Evolutionary conservation across 2,888 invertebrate genomes (phyloP), one percentile per base, ranked within the genome.

Genomic region (Neoaliturus tenellus): DNA sequence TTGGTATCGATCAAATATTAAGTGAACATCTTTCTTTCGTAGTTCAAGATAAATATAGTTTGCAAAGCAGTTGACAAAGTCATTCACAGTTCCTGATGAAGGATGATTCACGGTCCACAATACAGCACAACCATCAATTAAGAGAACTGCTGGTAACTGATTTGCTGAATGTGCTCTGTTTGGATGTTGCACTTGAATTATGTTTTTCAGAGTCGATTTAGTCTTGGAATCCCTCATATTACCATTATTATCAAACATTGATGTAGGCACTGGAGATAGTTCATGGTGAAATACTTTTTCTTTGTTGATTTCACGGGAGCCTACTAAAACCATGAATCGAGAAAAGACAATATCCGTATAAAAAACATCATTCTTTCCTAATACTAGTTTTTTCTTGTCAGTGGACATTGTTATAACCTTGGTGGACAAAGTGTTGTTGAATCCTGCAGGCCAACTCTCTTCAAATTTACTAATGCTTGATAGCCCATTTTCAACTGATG

Each of bases 51-150:
- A 28, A 20, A 67, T 67, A 67, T 67, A 67, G 25, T 33, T 20
- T 20, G 12, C 12, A 28, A 67, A 20, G 67, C 25, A 20, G 67
- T 23, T 67, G 12, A 67, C 20, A 12, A 51, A 67, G 67, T 67
- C 67, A 20, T 73, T 28, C 31, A 73, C 73, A 73, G 73, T 73
- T 10, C 35, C 73, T 73, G 73, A 73, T 8, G 41, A 39, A 12
- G 35, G 62, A n/a, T 25, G 25, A 62, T 62, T 62, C n/a, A 62
- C 62, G 12, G 25, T 25, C 62, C 62, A 62, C 62, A 62, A n/a
- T 62, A 28, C 25, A n/a, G 62, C 62, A 28, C 62, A 62, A n/a
- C 62, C 62, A 25, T 62, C 62, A 62, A 62, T 62, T 62, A 62
- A 8, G 20, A 28, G 23, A 35, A 35, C 35, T 33, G 31, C 73